These are phyloP conservation scores for Tubulanus polymorphus DNA, from an alignment of 2,888 invertebrate genomes.

Conservation along the genomic window DNA sequence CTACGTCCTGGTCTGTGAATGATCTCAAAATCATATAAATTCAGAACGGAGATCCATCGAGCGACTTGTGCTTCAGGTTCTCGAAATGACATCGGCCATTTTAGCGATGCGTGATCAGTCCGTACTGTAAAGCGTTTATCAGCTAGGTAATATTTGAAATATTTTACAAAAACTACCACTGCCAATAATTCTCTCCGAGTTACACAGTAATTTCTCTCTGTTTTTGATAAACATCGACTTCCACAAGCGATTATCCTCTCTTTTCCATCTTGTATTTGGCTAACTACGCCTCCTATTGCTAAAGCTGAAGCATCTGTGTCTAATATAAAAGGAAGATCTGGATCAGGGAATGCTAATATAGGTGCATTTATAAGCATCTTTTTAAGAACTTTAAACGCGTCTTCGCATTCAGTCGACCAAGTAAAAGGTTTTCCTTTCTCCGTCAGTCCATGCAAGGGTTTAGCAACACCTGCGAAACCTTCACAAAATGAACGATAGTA, in stretches of 20 bases:
- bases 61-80: conserved; percentile 12
- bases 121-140: conserved; percentile 10
- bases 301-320: too few relatives aligned
- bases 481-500: neutral
- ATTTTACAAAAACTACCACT: conserved; percentile 7
- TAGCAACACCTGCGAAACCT: neutral
- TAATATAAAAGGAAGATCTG: too few relatives aligned
- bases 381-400: neutral
- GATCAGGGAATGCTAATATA: too few relatives aligned
- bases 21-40: conserved; percentile 13
- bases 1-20: conserved; percentile 12
- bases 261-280: too few relatives aligned
- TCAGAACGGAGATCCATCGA: conserved; percentile 10
- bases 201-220: conserved; percentile 12
- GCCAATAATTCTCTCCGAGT: conserved; percentile 17
- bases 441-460: neutral
- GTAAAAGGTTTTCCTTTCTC: neutral
- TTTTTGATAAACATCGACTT: neutral
- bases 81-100: conserved; percentile 11
- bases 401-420: neutral
- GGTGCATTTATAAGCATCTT: too few relatives aligned
- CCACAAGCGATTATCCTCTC: conserved; percentile 10
- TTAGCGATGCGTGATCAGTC: conserved; percentile 11
- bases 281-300: too few relatives aligned
- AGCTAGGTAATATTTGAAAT: conserved; percentile 14